Base-by-base conservation (phyloP, 2,888 invertebrate genomes). In the Ephialtes manifestator region DNA sequence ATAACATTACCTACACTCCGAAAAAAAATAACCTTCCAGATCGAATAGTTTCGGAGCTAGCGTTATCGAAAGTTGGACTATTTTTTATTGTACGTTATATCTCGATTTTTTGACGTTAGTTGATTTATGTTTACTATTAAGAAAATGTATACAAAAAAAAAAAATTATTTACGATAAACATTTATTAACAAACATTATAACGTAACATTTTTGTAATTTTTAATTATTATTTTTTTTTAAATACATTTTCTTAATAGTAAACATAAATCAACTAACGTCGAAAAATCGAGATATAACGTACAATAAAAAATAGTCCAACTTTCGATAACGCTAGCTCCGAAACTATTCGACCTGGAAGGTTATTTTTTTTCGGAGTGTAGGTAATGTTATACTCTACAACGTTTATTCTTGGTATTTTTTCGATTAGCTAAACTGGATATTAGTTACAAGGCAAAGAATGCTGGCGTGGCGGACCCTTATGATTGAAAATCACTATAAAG, bases 211-310 rank as follows among this genome's bases (percentile, higher is more conserved):
- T n/a, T n/a, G n/a, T n/a, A n/a, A n/a, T n/a, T n/a, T n/a, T n/a
- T n/a, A 51, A 51, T 39, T 39, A 39, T 39, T 7, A 39, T 39
- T 39, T 39, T 39, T 39, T 39, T 39, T 4, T 51, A 51, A n/a
- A n/a, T 51, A 51, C 51, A 51, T 51, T 51, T 51, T 51, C 51
- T 51, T 51, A 11, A 51, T 51, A 51, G 51, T 13, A 51, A 51
- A n/a, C 15, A 15, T 51, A 51, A 51, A 51, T 51, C 51, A 51
- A 15, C 51, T 51, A n/a, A 51, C 51, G 13, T 13, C 13, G 13
- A n/a, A 13, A n/a, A 51, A 51, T n/a, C 51, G 51, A 51, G 13
- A n/a, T 4, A 4, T 51, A 4, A 51, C 51, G 51, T 51, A 51
- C 4, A 51, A 51, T 51, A 4, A 51, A 51, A 4, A 51, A 51